Evolutionary conservation across 2,888 invertebrate species (phyloP), one percentile per base, ranked within the genome.

Genomic region (Stegophylla sp.): DNA sequence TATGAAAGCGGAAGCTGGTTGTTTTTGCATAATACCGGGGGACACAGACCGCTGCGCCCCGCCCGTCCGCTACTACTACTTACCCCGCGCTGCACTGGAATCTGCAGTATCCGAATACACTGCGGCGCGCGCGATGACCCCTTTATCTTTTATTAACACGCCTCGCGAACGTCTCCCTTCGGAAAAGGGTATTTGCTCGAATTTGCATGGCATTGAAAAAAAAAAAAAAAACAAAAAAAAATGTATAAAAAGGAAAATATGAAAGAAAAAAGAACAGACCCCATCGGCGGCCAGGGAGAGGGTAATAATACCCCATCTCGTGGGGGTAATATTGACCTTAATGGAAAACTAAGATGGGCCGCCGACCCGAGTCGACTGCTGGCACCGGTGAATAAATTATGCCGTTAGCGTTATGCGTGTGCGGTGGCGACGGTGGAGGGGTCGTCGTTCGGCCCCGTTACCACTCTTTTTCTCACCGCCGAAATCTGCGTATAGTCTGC

Each of bases 101-200:
- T 71, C 79, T 61, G 76, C n/a, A n/a, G n/a, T 77, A 77, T 61
- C 79, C 79, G n/a, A 71, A 79, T 71, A 69, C n/a, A n/a, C 59
- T 67, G 59, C 26, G 1, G 3, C 59, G 59, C 26, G 1, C 1
- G 41, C 59, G 61, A 59, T 71, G 79, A 79, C 61, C 71, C 61
- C 59, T 77, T 79, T 79, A 79, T 79, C 79, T 79, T 79, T 79
- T 79, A 79, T 79, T 79, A 79, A 79, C 79, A 79, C 79, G 20
- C 75, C 64, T 67, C 15, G 28, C 59, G 15, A 69, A 59, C 34
- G 59, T 51, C 51, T 69, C 61, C 20, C 20, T 15, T 34, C 51
- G 23, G 56, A 15, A 59, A 77, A 77, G 48, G 51, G 51, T 48
- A 63, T 71, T 71, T 34, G 20, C 26, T 71, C n/a, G 63, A 71